Evolutionary conservation across 2,888 invertebrate species (phyloP), one percentile per base, ranked within the genome.

Genomic region (Xestia ashworthii): DNA sequence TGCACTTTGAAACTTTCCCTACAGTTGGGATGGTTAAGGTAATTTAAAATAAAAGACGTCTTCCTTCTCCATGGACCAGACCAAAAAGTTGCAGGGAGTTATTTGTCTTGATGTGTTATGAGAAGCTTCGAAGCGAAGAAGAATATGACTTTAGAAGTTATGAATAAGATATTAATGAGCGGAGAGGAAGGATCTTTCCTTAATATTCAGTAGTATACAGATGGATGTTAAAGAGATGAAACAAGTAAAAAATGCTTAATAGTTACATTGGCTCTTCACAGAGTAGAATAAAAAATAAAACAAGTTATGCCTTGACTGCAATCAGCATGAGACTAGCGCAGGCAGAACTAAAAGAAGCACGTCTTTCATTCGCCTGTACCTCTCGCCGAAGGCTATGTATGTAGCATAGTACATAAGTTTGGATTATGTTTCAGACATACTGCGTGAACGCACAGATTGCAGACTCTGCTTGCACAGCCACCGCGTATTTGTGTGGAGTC

Each of bases 381-480:
- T 19, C 22, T 32, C 46, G 46, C 19, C 22, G 22, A 55, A 25
- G 64, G 41, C 3, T 32, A 32, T 32, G 32, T 32, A 32, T 32
- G 32, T 32, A 32, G 3, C 32, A 32, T 32, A 32, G 32, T 32
- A 32, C 32, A 32, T 32, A 32, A 32, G 32, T 32, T 50, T 46
- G 3, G 19, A 50, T n/a, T 25, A 38, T 62, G 38, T 85, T 81
- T 32, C 77, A 97, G 97, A 97, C 97, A 0, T 97, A 97, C 87
- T 97, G 97, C 90, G 95, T 97, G 16, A 95, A 98, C 90, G 93
- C 92, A 25, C 97, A 98, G 93, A 97, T 98, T 0, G 95, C 98
- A 0, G 98, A 98, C 91, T 98, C 98, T 0, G 98, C 98, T 0
- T 98, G 97, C 79, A 97, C 98, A 0, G 97, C 98, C 0, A 98